Evolutionary conservation across 2,888 invertebrate genomes (phyloP).

Genomic region (Sialis fuliginosa): DNA sequence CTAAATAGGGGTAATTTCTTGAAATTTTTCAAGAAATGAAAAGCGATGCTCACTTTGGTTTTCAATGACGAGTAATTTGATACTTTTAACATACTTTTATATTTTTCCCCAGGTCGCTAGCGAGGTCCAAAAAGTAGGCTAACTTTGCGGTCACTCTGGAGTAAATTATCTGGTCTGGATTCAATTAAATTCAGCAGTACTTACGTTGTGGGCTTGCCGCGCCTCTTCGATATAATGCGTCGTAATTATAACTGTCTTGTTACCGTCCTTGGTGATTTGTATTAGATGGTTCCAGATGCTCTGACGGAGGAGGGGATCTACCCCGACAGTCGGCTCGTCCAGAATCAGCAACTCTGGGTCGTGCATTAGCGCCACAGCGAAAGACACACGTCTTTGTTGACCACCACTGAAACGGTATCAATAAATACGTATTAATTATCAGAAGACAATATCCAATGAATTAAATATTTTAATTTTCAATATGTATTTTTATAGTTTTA

Average conservation of each 20-base stretch:
- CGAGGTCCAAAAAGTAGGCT: too few species aligned
- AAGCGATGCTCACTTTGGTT: too few species aligned
- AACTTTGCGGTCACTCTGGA: too few species aligned
- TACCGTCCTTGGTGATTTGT: constrained; percentile 72
- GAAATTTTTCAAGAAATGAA: too few species aligned
- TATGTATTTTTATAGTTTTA: too few species aligned
- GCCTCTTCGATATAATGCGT: constrained; percentile 96
- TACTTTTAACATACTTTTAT: too few species aligned
- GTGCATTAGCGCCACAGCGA: constrained; percentile 83
- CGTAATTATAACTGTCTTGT: constrained; percentile 82
- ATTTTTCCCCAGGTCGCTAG: too few species aligned
- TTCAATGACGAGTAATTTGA: too few species aligned
- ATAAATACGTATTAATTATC: not conserved
- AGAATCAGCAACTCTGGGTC: constrained; percentile 81
- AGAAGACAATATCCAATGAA: not conserved
- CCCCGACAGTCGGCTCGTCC: constrained; percentile 87
- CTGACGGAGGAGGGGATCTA: constrained; percentile 75
- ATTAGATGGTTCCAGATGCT: constrained; percentile 91
- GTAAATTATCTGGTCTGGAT: too few species aligned
- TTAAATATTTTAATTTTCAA: too few species aligned
- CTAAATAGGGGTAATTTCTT: too few species aligned
- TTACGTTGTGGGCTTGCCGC: constrained; percentile 72
- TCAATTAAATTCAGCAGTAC: constrained; percentile 18
- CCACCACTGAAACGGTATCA: constrained; percentile 48
- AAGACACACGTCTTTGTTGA: constrained; percentile 78